A percentile compares a stretch with the other conserved stretches of the same genome.
Evolutionary conservation across 2,888 invertebrate species (phyloP).

Genomic region (Prosapia bicincta): DNA sequence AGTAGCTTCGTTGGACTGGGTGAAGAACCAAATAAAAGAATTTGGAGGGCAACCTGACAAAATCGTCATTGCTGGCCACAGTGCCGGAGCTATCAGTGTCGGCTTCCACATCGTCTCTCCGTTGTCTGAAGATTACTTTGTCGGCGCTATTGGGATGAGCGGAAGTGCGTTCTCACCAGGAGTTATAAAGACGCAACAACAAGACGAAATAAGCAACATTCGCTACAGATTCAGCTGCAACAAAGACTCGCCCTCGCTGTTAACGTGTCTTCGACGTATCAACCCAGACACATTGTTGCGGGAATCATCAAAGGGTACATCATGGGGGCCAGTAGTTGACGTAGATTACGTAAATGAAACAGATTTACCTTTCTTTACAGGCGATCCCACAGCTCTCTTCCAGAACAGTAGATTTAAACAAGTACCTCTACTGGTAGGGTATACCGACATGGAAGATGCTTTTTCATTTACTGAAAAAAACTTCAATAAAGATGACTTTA

Average conservation of each 20-base stretch:
- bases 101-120: slow-evolving; percentile 66
- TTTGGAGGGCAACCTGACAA: slow-evolving; percentile 75
- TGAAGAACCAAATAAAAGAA: slow-evolving; percentile 66
- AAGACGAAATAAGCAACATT: slow-evolving; percentile 49
- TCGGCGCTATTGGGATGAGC: slow-evolving; percentile 78
- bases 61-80: slow-evolving; percentile 75
- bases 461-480: slow-evolving; percentile 54
- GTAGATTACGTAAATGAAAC: slow-evolving; percentile 62
- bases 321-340: slow-evolving; percentile 78
- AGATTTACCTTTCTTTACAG: slow-evolving; percentile 61
- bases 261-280: slow-evolving; percentile 64
- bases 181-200: slow-evolving; percentile 60
- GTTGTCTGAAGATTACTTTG: slow-evolving; percentile 56
- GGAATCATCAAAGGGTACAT: slow-evolving; percentile 20
- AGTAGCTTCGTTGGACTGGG: slow-evolving; percentile 74
- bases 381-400: slow-evolving; percentile 51
- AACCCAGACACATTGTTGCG: slow-evolving; percentile 37
- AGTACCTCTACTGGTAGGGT: slow-evolving; percentile 72
- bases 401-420: slow-evolving; percentile 31
- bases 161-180: slow-evolving; percentile 64
- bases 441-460: slow-evolving; percentile 79
- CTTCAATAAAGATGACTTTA: slow-evolving; percentile 58
- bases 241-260: slow-evolving; percentile 32
- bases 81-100: slow-evolving; percentile 76
- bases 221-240: slow-evolving; percentile 10